A percentile compares a stretch with the other conserved stretches of the same genome.
Evolutionary conservation across 2,113 vertebrate species (phyloP).

Genomic region (Capricornis sumatraensis): DNA sequence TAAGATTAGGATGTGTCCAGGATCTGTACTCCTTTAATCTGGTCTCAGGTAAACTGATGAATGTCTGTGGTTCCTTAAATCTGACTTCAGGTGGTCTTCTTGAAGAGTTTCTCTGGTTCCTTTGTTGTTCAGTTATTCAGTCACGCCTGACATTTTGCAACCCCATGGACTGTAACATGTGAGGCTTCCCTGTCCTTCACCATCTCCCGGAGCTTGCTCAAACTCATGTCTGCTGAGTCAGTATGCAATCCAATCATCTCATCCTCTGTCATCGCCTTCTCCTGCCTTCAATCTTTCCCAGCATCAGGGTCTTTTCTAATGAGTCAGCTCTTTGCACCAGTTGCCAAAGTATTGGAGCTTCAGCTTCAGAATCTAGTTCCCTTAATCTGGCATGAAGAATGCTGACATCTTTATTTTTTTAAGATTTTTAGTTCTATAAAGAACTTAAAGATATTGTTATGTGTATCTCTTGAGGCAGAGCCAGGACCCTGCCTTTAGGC

Average conservation of each 20-base stretch:
- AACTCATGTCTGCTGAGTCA: background rate
- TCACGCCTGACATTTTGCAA: background rate
- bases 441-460: background rate
- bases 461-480: background rate
- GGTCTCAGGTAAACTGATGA: background rate
- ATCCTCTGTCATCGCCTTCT: background rate
- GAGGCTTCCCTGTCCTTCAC: background rate
- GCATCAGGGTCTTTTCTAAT: background rate
- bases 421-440: background rate
- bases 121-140: background rate
- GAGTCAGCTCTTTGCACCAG: background rate
- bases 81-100: background rate
- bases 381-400: background rate
- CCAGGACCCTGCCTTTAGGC: background rate
- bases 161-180: background rate
- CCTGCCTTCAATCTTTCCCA: background rate
- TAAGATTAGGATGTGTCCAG: background rate
- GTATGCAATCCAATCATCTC: background rate
- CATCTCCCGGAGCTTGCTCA: background rate
- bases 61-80: background rate
- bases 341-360: background rate
- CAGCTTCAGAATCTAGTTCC: background rate
- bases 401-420: background rate
- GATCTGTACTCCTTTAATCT: background rate
- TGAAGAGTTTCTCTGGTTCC: background rate